A percentile compares a stretch with the other conserved stretches of the same genome.
Conservation (phyloP, 2,888 invertebrate species). For the Diachrysia chrysitis region DNA sequence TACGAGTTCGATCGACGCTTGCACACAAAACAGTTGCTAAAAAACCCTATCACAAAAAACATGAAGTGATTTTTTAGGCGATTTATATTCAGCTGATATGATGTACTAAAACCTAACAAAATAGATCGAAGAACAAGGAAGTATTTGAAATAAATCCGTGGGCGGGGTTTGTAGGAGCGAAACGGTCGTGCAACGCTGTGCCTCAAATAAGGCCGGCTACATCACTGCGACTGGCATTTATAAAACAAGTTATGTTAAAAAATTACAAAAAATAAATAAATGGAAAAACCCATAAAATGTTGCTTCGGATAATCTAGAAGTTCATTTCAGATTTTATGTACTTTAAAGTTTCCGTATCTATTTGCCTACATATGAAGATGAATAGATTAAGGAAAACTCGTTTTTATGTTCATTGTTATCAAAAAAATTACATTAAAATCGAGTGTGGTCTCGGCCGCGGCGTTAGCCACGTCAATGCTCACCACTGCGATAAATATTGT, state of each 20-base stretch:
- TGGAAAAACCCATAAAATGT: not conserved
- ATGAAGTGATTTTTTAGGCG: not conserved
- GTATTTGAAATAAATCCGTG: constrained; percentile 74
- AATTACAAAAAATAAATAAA: no score
- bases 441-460: no score
- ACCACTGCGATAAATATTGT: no score
- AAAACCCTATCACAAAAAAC: constrained; percentile 9
- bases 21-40: constrained; percentile 26
- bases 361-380: not conserved
- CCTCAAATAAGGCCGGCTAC: constrained; percentile 63
- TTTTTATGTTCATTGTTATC: not conserved
- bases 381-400: not conserved
- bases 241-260: not conserved
- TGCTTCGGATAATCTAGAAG: not conserved
- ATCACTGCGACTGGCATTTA: constrained; percentile 46
- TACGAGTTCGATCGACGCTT: constrained; percentile 24
- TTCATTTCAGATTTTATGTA: no score
- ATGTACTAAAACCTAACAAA: constrained; percentile 43
- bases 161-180: constrained; percentile 77
- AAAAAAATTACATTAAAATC: no score
- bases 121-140: constrained; percentile 75
- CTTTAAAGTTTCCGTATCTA: not conserved
- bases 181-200: constrained; percentile 73
- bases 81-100: not conserved
- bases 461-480: no score